Percentiles rank a stretch among this genome's conserved stretches.
phyloP scores from a whole-genome alignment of 2,113 vertebrate genomes.

The Gymnocephalus cernua region DNA sequence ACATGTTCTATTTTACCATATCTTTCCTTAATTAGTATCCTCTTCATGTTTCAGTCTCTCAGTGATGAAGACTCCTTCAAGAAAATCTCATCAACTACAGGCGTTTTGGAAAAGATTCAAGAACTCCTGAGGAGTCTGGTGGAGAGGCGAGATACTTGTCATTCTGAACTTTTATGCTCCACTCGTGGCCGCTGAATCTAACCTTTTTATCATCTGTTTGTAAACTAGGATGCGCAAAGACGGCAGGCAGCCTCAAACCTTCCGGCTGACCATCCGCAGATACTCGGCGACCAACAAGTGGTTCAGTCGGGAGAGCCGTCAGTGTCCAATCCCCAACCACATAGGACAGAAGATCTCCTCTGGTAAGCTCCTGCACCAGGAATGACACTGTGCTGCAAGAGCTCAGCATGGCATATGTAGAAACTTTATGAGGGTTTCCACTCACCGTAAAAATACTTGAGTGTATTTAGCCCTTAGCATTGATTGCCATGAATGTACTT shows the following conservation, averaged over 20 bases:
- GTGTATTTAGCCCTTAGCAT: not conserved
- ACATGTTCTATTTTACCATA: not conserved
- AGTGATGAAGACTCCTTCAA: conserved; percentile 95
- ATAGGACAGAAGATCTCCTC: conserved; percentile 84
- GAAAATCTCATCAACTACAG: conserved; percentile 87
- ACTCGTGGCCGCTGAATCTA: not conserved
- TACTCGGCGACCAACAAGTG: conserved; percentile 80
- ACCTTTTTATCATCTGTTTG: conserved; percentile 18
- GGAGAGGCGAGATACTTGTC: conserved; percentile 81
- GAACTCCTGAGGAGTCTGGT: conserved; percentile 87
- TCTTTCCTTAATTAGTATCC: not conserved
- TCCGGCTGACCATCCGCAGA: conserved; percentile 86
- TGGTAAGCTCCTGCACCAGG: conserved; percentile 72
- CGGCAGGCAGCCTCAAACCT: conserved; percentile 88
- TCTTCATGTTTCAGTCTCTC: conserved; percentile 85
- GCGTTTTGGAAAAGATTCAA: conserved; percentile 86
- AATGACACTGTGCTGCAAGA: not conserved
- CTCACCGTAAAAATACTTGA: not conserved
- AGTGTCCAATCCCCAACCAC: conserved; percentile 88
- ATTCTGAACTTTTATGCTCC: fast-evolving
- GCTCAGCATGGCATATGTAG: fast-evolving
- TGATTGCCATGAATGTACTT: not conserved
- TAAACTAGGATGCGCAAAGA: conserved; percentile 86
- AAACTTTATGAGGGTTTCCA: not conserved
- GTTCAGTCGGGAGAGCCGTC: conserved; percentile 88